phyloP scores from a whole-genome alignment of 2,797 vertebrate species.

The Lutjanus campechanus region DNA sequence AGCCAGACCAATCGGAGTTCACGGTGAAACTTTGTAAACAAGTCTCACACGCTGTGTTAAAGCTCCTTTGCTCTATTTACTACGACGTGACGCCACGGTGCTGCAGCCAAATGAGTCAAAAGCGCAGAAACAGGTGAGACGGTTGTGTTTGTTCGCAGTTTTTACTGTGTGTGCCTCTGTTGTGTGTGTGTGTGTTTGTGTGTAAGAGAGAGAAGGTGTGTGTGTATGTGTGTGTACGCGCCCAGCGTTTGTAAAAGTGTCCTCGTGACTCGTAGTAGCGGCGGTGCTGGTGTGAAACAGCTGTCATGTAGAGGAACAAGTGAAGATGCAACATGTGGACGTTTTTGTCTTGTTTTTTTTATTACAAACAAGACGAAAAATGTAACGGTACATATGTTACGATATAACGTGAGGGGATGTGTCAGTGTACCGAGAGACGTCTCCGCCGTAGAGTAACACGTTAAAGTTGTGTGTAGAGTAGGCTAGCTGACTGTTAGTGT shows the following conservation, averaged over 20 bases:
- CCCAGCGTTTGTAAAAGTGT: slow-evolving; percentile 12
- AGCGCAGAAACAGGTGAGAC: slow-evolving; percentile 48
- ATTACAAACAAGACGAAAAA: neutral
- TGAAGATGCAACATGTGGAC: neutral
- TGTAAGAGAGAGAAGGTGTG: neutral
- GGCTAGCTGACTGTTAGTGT: too few relatives aligned
- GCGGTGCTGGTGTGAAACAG: slow-evolving; percentile 42
- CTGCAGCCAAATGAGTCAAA: neutral
- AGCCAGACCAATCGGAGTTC: slow-evolving; percentile 80
- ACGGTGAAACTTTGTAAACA: slow-evolving; percentile 87
- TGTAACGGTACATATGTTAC: neutral
- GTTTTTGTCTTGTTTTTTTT: neutral
- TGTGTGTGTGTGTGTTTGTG: too few relatives aligned
- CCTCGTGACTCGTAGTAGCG: slow-evolving; percentile 56
- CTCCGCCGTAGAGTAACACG: too few relatives aligned
- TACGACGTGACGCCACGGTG: slow-evolving; percentile 35
- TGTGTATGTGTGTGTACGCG: slow-evolving; percentile 3
- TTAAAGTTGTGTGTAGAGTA: too few relatives aligned
- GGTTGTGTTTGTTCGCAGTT: accelerated
- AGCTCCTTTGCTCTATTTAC: slow-evolving; percentile 26
- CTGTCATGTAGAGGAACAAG: slow-evolving; percentile 37
- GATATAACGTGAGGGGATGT: neutral
- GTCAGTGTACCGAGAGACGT: too few relatives aligned
- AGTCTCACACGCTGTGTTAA: slow-evolving; percentile 78
- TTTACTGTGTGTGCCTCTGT: too few relatives aligned